Conservation (phyloP, 2,888 invertebrate genomes). For the Abrostola tripartita region DNA sequence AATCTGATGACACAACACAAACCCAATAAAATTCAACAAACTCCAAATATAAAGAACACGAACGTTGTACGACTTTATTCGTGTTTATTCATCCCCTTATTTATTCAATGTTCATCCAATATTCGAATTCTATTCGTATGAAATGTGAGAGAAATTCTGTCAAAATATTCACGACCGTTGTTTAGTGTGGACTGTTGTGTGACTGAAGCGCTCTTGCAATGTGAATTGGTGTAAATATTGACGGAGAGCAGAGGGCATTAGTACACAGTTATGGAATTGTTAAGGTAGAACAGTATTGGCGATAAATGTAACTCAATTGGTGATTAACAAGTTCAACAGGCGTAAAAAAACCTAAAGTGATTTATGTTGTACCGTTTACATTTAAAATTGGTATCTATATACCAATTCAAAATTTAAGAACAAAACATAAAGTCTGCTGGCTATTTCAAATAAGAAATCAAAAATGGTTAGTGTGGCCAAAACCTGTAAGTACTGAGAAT, state of each 20-base stretch:
- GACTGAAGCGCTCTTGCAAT: constrained; percentile 15
- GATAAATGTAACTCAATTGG: too few relatives aligned
- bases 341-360: too few relatives aligned
- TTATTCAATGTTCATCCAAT: constrained; percentile 43
- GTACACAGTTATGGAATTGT: constrained; percentile 8
- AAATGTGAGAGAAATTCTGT: constrained; percentile 32
- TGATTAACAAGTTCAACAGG: too few relatives aligned
- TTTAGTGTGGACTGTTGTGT: constrained; percentile 8
- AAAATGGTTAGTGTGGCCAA: too few relatives aligned
- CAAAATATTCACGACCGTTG: constrained; percentile 30
- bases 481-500: too few relatives aligned
- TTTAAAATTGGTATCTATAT: too few relatives aligned
- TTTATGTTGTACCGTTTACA: too few relatives aligned
- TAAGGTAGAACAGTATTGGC: background rate
- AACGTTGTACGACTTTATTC: constrained; percentile 12
- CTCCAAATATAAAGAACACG: constrained; percentile 16
- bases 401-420: too few relatives aligned
- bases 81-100: constrained; percentile 38
- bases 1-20: background rate
- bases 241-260: background rate
- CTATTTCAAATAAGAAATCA: too few relatives aligned
- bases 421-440: too few relatives aligned
- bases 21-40: constrained; percentile 1
- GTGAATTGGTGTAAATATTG: constrained; percentile 45
- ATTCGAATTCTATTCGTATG: constrained; percentile 39